These are phyloP conservation scores for Phataginus tetradactyla DNA, from an alignment of 2,797 vertebrate species.

Conservation along the genomic window DNA sequence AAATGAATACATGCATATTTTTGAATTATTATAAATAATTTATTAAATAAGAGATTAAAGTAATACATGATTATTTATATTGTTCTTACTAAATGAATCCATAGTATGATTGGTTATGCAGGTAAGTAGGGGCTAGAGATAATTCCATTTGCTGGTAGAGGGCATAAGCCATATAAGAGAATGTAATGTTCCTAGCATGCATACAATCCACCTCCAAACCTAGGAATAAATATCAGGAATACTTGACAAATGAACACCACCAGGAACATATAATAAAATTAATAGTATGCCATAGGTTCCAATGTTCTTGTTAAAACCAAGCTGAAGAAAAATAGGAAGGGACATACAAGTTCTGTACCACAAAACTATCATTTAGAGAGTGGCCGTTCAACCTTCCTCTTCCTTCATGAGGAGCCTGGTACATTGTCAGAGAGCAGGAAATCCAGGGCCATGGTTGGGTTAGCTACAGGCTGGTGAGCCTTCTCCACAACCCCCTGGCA, in stretches of 20 bases:
- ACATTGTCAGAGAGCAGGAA: neutral
- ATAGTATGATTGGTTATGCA: neutral
- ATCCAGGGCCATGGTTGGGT: neutral
- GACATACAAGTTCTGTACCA: neutral
- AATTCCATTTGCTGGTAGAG: neutral
- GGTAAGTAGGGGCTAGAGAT: neutral
- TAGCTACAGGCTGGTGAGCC: neutral
- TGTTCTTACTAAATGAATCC: neutral
- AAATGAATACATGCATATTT: neutral
- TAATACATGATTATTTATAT: neutral
- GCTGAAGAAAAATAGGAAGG: neutral
- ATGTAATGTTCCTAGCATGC: neutral
- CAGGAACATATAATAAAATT: neutral
- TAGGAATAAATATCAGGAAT: neutral
- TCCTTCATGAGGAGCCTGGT: neutral
- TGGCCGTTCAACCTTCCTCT: neutral
- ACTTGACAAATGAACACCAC: neutral
- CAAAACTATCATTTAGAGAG: neutral
- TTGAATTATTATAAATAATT: conserved; percentile 6
- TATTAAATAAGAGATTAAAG: conserved; percentile 22
- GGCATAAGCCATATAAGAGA: neutral
- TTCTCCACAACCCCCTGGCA: neutral
- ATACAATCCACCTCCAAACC: neutral
- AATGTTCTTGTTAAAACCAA: neutral
- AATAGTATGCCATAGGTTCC: neutral